Base-by-base conservation (phyloP, 1,140 invertebrate species). In the Cheumatopsyche charites region DNA sequence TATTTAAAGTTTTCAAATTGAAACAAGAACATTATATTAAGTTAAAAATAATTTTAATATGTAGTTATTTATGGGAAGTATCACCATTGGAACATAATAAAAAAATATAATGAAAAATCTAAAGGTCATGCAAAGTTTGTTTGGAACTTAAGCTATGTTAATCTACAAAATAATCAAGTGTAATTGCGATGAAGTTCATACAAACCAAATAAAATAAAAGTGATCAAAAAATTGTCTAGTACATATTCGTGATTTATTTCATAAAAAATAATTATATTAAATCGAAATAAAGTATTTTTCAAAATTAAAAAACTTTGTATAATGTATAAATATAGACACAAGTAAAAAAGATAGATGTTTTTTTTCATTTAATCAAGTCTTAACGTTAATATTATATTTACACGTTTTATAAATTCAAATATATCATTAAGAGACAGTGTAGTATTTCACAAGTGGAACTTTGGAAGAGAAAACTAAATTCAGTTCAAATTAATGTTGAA, bases 301-400 rank as follows among this genome's bases (percentile, higher is more conserved):
- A 52, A 52, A 52, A 17, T 17, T 17, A 52, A 52, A 52, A 17
- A 52, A 58, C 43, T 47, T 47, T 47, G 12, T 47, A 47, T 21
- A 12, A 62, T 62, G 36, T 29, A 29, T 29, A 29, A 36, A 55
- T 68, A 68, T 55, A 68, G 41, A 68, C 66, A 68, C 45, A 55
- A 29, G 47, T 55, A 68, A 68, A 68, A 68, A 55, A 68, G 45
- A 68, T 49, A 68, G 47, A 68, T 55, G 25, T 68, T 68, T 29
- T 55, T n/a, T 41, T 55, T 55, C 36, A 68, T 68, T 68, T 52
- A 52, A 49, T 25, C 47, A 68, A 68, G 66, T 68, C 66, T 68
- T 68, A 68, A 23, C 19, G 26, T 26, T 49, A 26, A 19, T 67
- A 52, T 52, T 52, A 52, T 47, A 66, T 47, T 29, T 67, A 67